These are phyloP conservation scores for Neodiprion pinetum DNA, from an alignment of 1,140 invertebrate genomes.

Conservation along the genomic window DNA sequence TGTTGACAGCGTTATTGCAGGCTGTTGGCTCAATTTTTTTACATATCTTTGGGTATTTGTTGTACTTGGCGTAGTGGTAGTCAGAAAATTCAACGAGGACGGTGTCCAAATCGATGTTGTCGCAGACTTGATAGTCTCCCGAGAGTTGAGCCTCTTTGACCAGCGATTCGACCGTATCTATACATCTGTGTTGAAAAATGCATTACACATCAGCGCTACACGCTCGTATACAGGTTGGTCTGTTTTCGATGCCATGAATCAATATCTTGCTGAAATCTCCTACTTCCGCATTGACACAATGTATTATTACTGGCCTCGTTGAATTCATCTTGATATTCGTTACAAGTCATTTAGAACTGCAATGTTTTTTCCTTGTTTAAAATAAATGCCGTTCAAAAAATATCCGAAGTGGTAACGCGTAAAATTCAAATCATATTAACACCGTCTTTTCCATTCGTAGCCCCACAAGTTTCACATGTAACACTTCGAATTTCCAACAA, in stretches of 20 bases:
- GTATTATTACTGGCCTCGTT: too few relatives aligned
- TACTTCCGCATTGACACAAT: too few relatives aligned
- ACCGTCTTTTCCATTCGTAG: too few relatives aligned
- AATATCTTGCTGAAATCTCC: conserved; percentile 10
- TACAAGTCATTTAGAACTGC: too few relatives aligned
- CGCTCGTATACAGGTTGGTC: background rate
- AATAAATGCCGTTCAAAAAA: too few relatives aligned
- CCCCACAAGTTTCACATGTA: too few relatives aligned
- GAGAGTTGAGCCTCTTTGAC: conserved; percentile 73
- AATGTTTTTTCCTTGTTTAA: too few relatives aligned
- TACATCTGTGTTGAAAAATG: conserved; percentile 55
- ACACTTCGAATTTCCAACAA: too few relatives aligned
- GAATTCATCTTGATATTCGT: too few relatives aligned
- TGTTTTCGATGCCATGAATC: background rate
- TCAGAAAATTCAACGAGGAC: conserved; percentile 89
- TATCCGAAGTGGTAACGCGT: too few relatives aligned
- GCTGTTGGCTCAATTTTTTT: conserved; percentile 60
- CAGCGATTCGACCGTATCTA: conserved; percentile 68
- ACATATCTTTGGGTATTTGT: conserved; percentile 83
- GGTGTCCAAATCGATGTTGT: conserved; percentile 88
- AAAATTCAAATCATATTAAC: too few relatives aligned
- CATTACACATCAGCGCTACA: conserved; percentile 2
- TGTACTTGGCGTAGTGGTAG: conserved; percentile 85
- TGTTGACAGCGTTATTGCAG: background rate
- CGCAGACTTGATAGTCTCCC: conserved; percentile 78